Conservation (phyloP, 2,113 vertebrate genomes). For the Nyctereutes procyonoides region DNA sequence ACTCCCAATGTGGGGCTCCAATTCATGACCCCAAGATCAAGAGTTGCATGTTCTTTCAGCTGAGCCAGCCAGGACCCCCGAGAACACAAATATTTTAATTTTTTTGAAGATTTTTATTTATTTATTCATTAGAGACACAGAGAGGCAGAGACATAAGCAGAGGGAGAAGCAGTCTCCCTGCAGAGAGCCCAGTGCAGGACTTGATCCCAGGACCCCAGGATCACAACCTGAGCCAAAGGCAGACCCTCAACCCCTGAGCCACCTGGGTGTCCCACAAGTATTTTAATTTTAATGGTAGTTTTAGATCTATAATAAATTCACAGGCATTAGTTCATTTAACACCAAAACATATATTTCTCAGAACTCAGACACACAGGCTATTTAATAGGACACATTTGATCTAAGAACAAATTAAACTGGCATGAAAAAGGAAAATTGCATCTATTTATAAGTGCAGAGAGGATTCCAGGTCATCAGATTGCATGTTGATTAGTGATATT, state of each 20-base stretch:
- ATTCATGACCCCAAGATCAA: not conserved
- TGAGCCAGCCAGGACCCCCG: not conserved
- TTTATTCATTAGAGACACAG: too few species aligned
- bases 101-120: too few species aligned
- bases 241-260: too few species aligned
- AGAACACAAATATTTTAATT: not conserved
- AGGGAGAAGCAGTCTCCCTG: too few species aligned
- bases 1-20: not conserved
- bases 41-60: not conserved
- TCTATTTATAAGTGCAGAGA: not conserved
- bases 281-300: conserved; percentile 40
- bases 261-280: too few species aligned
- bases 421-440: conserved; percentile 7
- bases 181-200: too few species aligned
- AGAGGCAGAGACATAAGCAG: too few species aligned
- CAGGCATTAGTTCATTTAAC: conserved; percentile 12
- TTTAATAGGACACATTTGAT: conserved; percentile 8
- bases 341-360: conserved; percentile 25
- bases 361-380: conserved; percentile 8
- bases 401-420: conserved; percentile 31
- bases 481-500: not conserved
- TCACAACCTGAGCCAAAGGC: too few species aligned
- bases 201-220: too few species aligned
- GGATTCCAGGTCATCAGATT: not conserved
- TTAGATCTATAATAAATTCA: not conserved